Evolutionary conservation across 1,140 invertebrate species (phyloP).

Genomic region (Megathymus violae): DNA sequence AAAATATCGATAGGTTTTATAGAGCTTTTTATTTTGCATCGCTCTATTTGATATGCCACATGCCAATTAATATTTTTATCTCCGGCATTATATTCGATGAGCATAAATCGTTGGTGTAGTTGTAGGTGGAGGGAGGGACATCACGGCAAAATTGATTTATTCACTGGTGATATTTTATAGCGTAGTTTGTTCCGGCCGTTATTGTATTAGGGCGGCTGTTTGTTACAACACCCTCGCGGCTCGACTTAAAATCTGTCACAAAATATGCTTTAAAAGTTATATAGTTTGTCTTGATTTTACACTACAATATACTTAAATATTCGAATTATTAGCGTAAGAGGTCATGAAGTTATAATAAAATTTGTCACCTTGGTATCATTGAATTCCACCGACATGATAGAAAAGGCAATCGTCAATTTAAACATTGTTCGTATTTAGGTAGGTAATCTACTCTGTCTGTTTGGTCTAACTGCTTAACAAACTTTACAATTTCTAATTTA

Average conservation of each 20-base stretch:
- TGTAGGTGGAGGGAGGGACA: slow-evolving; percentile 59
- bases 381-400: too few species aligned
- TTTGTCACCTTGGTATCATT: too few species aligned
- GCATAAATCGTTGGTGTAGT: slow-evolving; percentile 72
- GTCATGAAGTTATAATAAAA: too few species aligned
- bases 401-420: too few species aligned
- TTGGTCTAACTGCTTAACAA: too few species aligned
- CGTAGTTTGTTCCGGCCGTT: slow-evolving; percentile 85
- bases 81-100: slow-evolving; percentile 64
- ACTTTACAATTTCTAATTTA: too few species aligned
- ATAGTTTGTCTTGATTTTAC: neutral
- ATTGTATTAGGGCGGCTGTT: slow-evolving; percentile 84
- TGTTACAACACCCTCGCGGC: slow-evolving; percentile 58
- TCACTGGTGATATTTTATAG: slow-evolving; percentile 85
- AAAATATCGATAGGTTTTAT: neutral
- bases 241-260: slow-evolving; percentile 14
- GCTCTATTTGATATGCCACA: slow-evolving; percentile 22
- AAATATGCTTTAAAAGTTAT: slow-evolving; percentile 1
- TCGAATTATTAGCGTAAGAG: too few species aligned
- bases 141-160: slow-evolving; percentile 83
- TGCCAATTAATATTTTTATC: slow-evolving; percentile 76
- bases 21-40: slow-evolving; percentile 3
- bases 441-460: too few species aligned
- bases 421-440: too few species aligned
- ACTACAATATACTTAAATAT: too few species aligned